A percentile compares a stretch with the other conserved stretches of the same genome.
Conservation (phyloP, 2,113 vertebrate genomes). For the Callionymus lyra region DNA sequence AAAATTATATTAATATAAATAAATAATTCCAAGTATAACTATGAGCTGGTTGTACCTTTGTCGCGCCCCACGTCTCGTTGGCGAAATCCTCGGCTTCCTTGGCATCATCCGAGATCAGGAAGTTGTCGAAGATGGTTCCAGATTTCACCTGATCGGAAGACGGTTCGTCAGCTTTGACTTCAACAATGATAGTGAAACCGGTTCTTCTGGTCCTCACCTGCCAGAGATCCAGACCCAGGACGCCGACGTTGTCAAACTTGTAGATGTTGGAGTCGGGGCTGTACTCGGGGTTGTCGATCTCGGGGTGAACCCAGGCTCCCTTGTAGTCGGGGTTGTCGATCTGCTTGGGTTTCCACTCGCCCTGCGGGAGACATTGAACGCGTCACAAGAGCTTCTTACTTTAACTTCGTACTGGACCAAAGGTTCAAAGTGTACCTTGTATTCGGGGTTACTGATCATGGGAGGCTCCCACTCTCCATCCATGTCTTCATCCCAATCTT, state of each 20-base stretch:
- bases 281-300: conserved; percentile 71
- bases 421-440: conserved; percentile 58
- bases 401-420: not conserved
- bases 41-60: conserved; percentile 54
- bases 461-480: conserved; percentile 73
- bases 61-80: conserved; percentile 73
- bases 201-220: conserved; percentile 61
- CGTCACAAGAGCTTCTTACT: no score
- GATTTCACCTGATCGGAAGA: conserved; percentile 70
- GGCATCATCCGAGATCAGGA: conserved; percentile 72
- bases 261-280: conserved; percentile 61
- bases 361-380: conserved; percentile 48
- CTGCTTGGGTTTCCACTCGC: conserved; percentile 75
- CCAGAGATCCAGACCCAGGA: conserved; percentile 81
- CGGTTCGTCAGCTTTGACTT: not conserved
- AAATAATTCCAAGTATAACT: no score
- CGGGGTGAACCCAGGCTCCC: conserved; percentile 75
- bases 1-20: no score
- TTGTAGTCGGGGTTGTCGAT: conserved; percentile 72
- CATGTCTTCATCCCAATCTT: conserved; percentile 72
- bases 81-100: conserved; percentile 73
- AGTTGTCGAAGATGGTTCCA: conserved; percentile 83
- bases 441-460: conserved; percentile 74
- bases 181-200: not conserved
- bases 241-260: conserved; percentile 70